These are phyloP conservation scores for Bathynomus jamesi DNA, from an alignment of 1,140 invertebrate genomes.

Conservation along the genomic window DNA sequence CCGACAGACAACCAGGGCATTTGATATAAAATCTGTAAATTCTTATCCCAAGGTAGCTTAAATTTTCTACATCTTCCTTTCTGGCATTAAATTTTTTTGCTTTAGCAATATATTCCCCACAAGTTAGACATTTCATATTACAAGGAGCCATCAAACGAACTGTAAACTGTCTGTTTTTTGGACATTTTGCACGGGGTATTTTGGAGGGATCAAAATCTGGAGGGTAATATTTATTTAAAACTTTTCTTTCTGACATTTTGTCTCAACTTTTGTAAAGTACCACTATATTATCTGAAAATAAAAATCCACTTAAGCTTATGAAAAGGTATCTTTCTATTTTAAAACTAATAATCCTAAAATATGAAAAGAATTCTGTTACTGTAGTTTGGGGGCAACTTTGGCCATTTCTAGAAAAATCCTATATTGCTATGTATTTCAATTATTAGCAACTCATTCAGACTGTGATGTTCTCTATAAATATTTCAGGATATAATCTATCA, in stretches of 20 bases:
- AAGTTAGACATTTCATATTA: conserved; percentile 94
- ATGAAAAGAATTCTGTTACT: too few relatives aligned
- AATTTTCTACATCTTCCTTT: conserved; percentile 97
- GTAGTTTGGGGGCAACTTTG: too few relatives aligned
- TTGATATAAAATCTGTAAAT: conserved; percentile 68
- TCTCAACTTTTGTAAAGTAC: too few relatives aligned
- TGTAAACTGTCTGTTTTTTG: conserved; percentile 92
- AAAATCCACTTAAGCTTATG: too few relatives aligned
- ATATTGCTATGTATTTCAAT: too few relatives aligned
- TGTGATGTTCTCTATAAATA: too few relatives aligned
- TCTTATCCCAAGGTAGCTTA: conserved; percentile 93
- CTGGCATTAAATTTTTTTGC: conserved; percentile 99
- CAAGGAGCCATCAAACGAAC: conserved; percentile 98
- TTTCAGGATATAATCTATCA: too few relatives aligned
- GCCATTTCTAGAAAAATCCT: too few relatives aligned
- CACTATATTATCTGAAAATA: too few relatives aligned
- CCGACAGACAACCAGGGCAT: conserved; percentile 94
- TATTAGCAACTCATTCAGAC: too few relatives aligned
- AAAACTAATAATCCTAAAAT: too few relatives aligned
- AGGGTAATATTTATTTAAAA: conserved; percentile 95
- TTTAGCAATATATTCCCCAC: conserved; percentile 99
- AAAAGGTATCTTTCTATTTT: too few relatives aligned
- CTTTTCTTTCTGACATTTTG: conserved; percentile 36
- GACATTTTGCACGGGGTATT: conserved; percentile 92
- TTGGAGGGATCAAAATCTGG: conserved; percentile 99